Base-by-base conservation (phyloP, 2,888 invertebrate species). In the Platycheirus rosarum region DNA sequence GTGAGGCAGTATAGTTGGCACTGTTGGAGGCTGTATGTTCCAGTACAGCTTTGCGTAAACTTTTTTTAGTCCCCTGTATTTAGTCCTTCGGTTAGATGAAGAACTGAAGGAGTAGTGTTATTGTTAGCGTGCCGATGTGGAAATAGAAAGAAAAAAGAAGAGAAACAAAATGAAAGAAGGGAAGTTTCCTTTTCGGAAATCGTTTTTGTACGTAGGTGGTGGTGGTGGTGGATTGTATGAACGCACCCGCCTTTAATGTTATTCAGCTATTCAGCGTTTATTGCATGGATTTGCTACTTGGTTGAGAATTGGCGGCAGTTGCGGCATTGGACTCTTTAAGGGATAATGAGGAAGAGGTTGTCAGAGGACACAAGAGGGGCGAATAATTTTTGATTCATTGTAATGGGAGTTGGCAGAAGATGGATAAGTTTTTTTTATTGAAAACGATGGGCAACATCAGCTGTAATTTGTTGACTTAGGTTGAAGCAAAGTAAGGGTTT, bases 401-500 rank as follows among this genome's bases (percentile, higher is more conserved):
- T 29, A 46, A 53, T 32, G 53, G 26, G 75, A 48, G 9, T 40
- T 62, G 70, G 29, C 11, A 37, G 55, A 13, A n/a, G 14, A 35
- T 53, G 53, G 35, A 35, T 53, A 6, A 0, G 42, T 13, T 44
- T 9, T 40, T 40, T 57, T 57, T 26, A 40, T 11, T 23, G 26
- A 26, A 57, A 49, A 42, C 9, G 1, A 23, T 1, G 8, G n/a
- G 29, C 23, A 26, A 3, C 57, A 51, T 53, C 40, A 44, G 44
- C 37, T 14, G n/a, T n/a, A 18, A 18, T 26, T 40, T 80, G 70
- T 80, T 80, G 79, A 80, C 79, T 75, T 75, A 75, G 70, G 75
- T 37, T 35, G 20, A 44, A 55, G 40, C 55, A 23, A 57, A 9
- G 55, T 40, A 32, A 42, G 48, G 13, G 1, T 13, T n/a, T 40